A percentile compares a stretch with the other conserved stretches of the same genome.
Conservation (phyloP, 1,140 invertebrate genomes). For the Notospermus geniculatus region DNA sequence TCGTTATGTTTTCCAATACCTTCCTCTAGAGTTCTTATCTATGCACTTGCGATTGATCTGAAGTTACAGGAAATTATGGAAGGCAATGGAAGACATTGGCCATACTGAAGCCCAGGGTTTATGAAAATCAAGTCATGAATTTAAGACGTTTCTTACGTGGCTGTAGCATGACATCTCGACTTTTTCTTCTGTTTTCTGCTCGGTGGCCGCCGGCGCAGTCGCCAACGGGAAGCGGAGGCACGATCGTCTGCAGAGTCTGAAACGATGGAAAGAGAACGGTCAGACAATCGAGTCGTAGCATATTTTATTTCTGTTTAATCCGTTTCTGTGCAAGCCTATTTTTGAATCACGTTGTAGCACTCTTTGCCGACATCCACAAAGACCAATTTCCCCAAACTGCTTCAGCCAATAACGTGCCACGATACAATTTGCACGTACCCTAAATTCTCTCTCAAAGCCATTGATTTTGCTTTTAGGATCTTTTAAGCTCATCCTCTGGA, state of each 20-base stretch:
- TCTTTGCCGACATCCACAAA: too few relatives aligned
- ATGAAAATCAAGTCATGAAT: too few relatives aligned
- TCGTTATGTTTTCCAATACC: too few relatives aligned
- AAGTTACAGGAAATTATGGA: too few relatives aligned
- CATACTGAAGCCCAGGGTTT: too few relatives aligned
- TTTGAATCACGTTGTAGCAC: too few relatives aligned
- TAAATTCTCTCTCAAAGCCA: constrained; percentile 72
- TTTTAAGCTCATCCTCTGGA: constrained; percentile 26
- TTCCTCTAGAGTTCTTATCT: too few relatives aligned
- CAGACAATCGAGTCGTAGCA: neutral
- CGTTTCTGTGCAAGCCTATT: too few relatives aligned
- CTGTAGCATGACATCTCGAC: constrained; percentile 92
- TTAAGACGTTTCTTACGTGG: constrained; percentile 95
- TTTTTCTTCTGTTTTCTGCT: constrained; percentile 94
- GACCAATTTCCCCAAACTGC: too few relatives aligned
- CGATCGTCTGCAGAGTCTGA: constrained; percentile 89
- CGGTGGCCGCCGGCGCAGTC: constrained; percentile 97
- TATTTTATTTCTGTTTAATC: constrained; percentile 24
- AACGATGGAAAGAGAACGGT: constrained; percentile 20
- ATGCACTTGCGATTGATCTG: too few relatives aligned
- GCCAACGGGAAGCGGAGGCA: constrained; percentile 92
- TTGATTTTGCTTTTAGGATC: constrained; percentile 19
- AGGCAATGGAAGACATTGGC: too few relatives aligned
- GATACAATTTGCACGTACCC: constrained; percentile 46
- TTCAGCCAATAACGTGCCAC: too few relatives aligned